Evolutionary conservation across 2,888 invertebrate genomes (phyloP).

Genomic region (Caenorhabditis imperialis): DNA sequence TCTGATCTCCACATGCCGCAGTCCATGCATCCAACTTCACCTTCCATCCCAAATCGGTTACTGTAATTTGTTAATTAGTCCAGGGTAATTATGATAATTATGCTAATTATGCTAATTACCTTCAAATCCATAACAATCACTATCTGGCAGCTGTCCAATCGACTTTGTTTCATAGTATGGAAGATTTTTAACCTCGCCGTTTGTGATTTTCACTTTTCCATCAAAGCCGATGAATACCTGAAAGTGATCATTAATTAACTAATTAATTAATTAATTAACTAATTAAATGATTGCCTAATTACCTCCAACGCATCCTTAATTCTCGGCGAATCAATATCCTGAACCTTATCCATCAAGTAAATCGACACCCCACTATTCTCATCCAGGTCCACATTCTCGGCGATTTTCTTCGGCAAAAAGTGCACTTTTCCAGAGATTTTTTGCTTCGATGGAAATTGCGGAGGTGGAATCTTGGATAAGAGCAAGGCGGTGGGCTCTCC

Average conservation of each 20-base stretch:
- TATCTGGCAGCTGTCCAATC: slow-evolving; percentile 54
- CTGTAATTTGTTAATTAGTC: slow-evolving; percentile 30
- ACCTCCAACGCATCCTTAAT: slow-evolving; percentile 64
- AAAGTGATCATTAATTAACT: too few species aligned
- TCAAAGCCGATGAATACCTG: slow-evolving; percentile 73
- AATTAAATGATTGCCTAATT: not conserved
- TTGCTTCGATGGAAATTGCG: slow-evolving; percentile 59
- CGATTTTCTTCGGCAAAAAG: slow-evolving; percentile 59
- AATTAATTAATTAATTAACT: too few species aligned
- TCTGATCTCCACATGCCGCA: slow-evolving; percentile 47
- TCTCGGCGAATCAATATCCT: slow-evolving; percentile 63
- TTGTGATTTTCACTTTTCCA: slow-evolving; percentile 70
- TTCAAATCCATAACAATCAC: slow-evolving; percentile 63
- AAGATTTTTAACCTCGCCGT: slow-evolving; percentile 54
- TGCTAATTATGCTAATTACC: slow-evolving; percentile 17
- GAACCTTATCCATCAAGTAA: slow-evolving; percentile 62
- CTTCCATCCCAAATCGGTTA: slow-evolving; percentile 62
- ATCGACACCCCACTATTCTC: slow-evolving; percentile 66
- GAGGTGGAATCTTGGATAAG: slow-evolving; percentile 60
- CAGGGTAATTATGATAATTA: not conserved
- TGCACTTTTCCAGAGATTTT: slow-evolving; percentile 63
- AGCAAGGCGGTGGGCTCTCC: slow-evolving; percentile 63
- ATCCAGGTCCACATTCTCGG: slow-evolving; percentile 53
- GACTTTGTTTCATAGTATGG: slow-evolving; percentile 59
- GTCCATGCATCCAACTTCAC: slow-evolving; percentile 61